These are phyloP conservation scores for Dynastes hyllus DNA, from an alignment of 2,888 invertebrate species.

Conservation along the genomic window DNA sequence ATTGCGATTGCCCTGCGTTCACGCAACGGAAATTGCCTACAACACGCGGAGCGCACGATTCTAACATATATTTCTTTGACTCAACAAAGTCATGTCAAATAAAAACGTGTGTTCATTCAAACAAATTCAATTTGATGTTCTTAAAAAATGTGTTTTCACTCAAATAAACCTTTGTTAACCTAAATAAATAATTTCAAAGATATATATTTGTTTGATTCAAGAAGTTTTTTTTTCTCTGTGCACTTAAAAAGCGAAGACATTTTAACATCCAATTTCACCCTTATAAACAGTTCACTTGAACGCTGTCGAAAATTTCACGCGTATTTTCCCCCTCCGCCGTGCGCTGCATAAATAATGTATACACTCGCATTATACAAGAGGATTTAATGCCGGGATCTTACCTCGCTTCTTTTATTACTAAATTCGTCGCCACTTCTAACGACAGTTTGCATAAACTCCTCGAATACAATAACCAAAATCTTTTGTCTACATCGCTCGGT, in stretches of 20 bases:
- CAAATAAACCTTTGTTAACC: too few species aligned
- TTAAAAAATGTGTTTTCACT: too few species aligned
- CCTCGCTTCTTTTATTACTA: conserved; percentile 19
- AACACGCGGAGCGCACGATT: too few species aligned
- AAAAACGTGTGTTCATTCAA: too few species aligned
- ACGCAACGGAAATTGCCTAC: too few species aligned
- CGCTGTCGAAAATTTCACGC: neutral
- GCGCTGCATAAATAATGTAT: neutral
- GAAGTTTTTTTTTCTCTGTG: too few species aligned
- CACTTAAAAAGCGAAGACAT: neutral
- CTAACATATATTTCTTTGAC: too few species aligned
- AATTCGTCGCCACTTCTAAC: conserved; percentile 10
- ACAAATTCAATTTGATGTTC: too few species aligned
- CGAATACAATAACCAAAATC: conserved; percentile 12
- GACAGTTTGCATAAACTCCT: conserved; percentile 25
- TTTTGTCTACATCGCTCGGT: neutral
- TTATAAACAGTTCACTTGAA: neutral
- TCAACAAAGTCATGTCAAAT: too few species aligned
- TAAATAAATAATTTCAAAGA: too few species aligned
- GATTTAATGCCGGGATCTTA: neutral
- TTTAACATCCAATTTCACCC: neutral
- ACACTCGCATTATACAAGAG: neutral
- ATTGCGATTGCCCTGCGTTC: too few species aligned
- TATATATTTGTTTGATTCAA: too few species aligned
- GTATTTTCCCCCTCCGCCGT: neutral